These are phyloP conservation scores for Trachemys scripta DNA, from an alignment of 2,113 vertebrate genomes.

Conservation along the genomic window DNA sequence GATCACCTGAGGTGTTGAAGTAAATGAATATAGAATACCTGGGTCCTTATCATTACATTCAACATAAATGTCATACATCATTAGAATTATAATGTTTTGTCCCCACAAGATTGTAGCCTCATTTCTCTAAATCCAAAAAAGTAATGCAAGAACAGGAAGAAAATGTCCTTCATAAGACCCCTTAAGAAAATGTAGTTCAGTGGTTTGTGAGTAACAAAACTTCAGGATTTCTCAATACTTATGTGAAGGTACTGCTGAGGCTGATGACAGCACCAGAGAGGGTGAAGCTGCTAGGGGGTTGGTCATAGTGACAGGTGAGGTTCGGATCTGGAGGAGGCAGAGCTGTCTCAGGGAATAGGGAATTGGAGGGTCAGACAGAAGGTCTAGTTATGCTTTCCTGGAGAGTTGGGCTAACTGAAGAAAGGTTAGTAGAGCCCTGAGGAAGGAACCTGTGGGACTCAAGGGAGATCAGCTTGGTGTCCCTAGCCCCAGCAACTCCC, in stretches of 20 bases:
- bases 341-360: background rate
- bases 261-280: no score
- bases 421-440: background rate
- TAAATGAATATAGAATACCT: background rate
- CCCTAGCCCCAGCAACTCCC: fast-evolving
- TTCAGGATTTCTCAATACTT: no score
- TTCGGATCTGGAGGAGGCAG: background rate
- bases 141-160: background rate
- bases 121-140: background rate
- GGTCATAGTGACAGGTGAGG: background rate
- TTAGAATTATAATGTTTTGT: background rate
- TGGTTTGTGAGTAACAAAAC: no score
- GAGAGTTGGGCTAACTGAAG: background rate
- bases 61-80: background rate
- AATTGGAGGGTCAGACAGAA: background rate
- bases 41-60: background rate
- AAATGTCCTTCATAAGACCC: no score
- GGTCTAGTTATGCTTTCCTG: background rate
- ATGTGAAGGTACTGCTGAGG: no score
- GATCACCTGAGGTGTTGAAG: background rate
- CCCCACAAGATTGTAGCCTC: background rate
- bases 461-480: fast-evolving
- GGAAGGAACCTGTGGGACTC: background rate
- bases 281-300: no score
- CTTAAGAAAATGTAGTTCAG: no score